phyloP scores from a whole-genome alignment of 2,888 invertebrate genomes.

The Idaea straminata region DNA sequence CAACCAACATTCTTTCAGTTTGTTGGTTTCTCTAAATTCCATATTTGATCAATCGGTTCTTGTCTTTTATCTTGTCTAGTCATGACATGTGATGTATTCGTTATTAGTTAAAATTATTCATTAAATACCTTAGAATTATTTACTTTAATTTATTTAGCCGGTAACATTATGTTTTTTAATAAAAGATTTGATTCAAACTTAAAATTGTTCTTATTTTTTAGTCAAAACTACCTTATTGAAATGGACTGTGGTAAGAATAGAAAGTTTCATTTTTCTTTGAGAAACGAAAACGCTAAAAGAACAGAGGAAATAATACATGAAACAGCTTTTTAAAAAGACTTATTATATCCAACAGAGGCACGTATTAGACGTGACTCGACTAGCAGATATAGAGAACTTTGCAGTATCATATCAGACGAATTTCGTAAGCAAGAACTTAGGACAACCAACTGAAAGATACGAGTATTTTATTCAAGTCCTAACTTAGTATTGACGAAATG shows the following conservation, averaged over 20 bases:
- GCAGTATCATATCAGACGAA: neutral
- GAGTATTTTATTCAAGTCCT: neutral
- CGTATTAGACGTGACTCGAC: neutral
- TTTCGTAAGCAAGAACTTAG: neutral
- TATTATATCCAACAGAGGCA: neutral
- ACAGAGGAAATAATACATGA: neutral
- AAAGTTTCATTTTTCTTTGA: neutral
- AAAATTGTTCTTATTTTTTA: too few relatives aligned
- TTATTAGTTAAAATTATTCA: neutral
- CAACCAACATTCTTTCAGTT: neutral
- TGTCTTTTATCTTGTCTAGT: neutral
- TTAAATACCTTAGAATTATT: neutral
- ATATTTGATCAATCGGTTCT: neutral
- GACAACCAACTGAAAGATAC: neutral
- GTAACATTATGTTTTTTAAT: neutral
- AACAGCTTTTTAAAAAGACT: slow-evolving; percentile 1
- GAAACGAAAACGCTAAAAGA: neutral
- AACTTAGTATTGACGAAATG: neutral
- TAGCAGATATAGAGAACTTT: neutral
- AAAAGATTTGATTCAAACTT: neutral
- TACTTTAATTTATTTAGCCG: neutral
- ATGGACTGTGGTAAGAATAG: neutral
- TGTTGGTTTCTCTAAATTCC: neutral
- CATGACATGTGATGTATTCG: neutral
- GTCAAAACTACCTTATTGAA: neutral